Evolutionary conservation across 2,888 invertebrate species (phyloP).

Genomic region (Caenorhabditis drosophilae): DNA sequence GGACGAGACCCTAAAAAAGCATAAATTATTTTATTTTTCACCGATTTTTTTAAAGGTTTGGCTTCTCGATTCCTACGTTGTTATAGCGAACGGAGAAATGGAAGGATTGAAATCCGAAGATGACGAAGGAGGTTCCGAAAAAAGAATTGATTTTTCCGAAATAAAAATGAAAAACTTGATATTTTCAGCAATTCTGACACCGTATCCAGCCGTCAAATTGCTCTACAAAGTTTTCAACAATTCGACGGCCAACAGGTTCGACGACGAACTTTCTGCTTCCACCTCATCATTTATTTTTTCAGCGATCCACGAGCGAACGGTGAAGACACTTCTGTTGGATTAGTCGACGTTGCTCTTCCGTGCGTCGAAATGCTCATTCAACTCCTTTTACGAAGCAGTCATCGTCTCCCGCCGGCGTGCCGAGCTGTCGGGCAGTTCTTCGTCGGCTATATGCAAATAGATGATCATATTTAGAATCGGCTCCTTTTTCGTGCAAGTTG

Average conservation of each 20-base stretch:
- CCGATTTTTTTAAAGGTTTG: conserved; percentile 47
- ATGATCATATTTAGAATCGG: conserved; percentile 15
- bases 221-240: conserved; percentile 64
- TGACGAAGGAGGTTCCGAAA: conserved; percentile 16
- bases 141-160: too few relatives aligned
- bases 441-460: conserved; percentile 49
- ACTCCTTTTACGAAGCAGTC: conserved; percentile 50
- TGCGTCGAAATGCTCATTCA: conserved; percentile 49
- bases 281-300: too few relatives aligned
- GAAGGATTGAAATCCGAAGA: conserved; percentile 19
- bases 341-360: conserved; percentile 52
- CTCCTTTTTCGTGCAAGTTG: neutral
- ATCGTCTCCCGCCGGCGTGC: conserved; percentile 55
- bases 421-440: conserved; percentile 65
- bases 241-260: conserved; percentile 43
- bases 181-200: conserved; percentile 20
- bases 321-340: conserved; percentile 60
- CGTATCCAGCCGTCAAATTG: conserved; percentile 62
- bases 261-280: neutral
- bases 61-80: conserved; percentile 64
- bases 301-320: conserved; percentile 66
- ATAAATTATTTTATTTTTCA: too few relatives aligned
- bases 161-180: too few relatives aligned
- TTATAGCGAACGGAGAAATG: conserved; percentile 22
- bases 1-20: too few relatives aligned